A percentile compares a stretch with the other conserved stretches of the same genome.
phyloP scores from a whole-genome alignment of 2,888 invertebrate genomes.

The Harpalus rufipes region DNA sequence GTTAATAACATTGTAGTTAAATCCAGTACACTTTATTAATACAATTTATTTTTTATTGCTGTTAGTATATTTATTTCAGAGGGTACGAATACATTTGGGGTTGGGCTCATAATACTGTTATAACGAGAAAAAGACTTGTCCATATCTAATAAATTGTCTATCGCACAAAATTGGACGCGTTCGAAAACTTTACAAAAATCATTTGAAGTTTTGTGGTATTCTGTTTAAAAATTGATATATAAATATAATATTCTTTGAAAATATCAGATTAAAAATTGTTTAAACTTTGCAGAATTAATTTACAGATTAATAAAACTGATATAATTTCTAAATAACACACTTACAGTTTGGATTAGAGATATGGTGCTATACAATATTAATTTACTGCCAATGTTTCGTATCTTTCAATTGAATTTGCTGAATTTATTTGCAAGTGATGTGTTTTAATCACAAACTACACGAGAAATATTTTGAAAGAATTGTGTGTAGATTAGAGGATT shows the following conservation, averaged over 20 bases:
- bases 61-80: too few species aligned
- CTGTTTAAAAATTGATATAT: not conserved
- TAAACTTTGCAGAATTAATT: constrained; percentile 20
- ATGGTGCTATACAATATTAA: constrained; percentile 45
- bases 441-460: constrained; percentile 21
- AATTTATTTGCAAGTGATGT: constrained; percentile 37
- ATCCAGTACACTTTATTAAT: too few species aligned
- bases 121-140: too few species aligned
- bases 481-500: not conserved
- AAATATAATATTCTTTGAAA: too few species aligned
- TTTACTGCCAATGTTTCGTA: constrained; percentile 41
- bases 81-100: too few species aligned
- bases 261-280: not conserved
- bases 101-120: too few species aligned
- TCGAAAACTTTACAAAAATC: too few species aligned
- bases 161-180: too few species aligned
- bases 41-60: too few species aligned
- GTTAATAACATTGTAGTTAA: too few species aligned
- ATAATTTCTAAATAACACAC: constrained; percentile 31
- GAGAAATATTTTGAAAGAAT: constrained; percentile 2
- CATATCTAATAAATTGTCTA: too few species aligned
- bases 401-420: constrained; percentile 23
- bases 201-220: too few species aligned
- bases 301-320: constrained; percentile 42
- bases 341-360: constrained; percentile 22